phyloP scores from a whole-genome alignment of 2,888 invertebrate species.

The Cerceris rybyensis region DNA sequence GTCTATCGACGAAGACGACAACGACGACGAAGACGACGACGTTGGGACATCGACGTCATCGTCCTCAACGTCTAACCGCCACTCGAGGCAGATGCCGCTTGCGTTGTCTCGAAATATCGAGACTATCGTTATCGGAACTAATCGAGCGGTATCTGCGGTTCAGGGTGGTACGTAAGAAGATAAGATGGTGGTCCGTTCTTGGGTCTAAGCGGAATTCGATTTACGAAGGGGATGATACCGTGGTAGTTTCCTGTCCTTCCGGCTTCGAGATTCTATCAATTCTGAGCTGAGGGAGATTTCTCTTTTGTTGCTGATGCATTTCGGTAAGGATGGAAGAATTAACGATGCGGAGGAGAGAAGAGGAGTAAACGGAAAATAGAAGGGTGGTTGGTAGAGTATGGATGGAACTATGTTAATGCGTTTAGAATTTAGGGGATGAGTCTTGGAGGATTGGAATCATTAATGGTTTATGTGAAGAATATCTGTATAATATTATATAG shows the following conservation, averaged over 20 bases:
- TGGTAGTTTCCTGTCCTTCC: conserved; percentile 15
- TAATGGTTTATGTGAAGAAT: too few relatives aligned
- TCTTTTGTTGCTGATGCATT: too few relatives aligned
- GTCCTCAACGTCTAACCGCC: conserved; percentile 42
- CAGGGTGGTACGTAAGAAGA: conserved; percentile 15
- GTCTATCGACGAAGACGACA: conserved; percentile 54
- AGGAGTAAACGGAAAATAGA: too few relatives aligned
- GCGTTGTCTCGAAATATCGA: conserved; percentile 49
- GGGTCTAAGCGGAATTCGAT: neutral
- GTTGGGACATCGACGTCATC: conserved; percentile 13
- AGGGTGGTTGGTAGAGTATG: too few relatives aligned
- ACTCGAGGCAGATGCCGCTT: conserved; percentile 35
- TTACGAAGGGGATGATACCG: neutral
- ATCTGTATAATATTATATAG: too few relatives aligned
- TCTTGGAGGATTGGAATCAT: too few relatives aligned
- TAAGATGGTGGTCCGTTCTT: conserved; percentile 2
- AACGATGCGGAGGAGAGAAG: too few relatives aligned
- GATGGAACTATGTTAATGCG: too few relatives aligned
- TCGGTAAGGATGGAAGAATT: too few relatives aligned
- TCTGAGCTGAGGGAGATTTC: too few relatives aligned
- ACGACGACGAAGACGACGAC: conserved; percentile 9
- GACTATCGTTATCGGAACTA: conserved; percentile 53
- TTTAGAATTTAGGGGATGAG: too few relatives aligned
- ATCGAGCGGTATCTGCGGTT: conserved; percentile 45
- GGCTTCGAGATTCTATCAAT: neutral